These are phyloP conservation scores for Lasiurus cinereus DNA, from an alignment of 2,113 vertebrate genomes.

Conservation along the genomic window DNA sequence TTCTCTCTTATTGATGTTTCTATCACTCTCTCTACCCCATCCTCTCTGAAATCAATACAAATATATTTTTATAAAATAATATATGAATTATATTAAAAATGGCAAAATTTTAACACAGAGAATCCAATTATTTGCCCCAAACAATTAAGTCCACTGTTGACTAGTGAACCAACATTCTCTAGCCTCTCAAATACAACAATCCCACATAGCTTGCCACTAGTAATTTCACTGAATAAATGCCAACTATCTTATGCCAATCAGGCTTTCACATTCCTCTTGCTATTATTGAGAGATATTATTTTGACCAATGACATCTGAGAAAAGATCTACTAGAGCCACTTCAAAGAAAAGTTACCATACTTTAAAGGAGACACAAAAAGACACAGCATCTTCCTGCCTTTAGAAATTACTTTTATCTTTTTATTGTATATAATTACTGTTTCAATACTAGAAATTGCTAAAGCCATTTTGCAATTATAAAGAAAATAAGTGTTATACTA, in stretches of 20 bases:
- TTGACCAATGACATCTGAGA: not conserved
- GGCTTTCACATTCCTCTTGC: not conserved
- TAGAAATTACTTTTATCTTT: not conserved
- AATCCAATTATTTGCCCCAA: not conserved
- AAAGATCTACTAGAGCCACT: not conserved
- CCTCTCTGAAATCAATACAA: no score
- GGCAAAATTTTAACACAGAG: not conserved
- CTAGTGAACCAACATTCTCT: not conserved
- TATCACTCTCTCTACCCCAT: no score
- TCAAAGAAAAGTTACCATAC: not conserved
- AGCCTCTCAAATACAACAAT: not conserved
- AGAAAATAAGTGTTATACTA: not conserved
- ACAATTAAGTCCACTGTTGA: not conserved
- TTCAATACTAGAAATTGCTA: not conserved
- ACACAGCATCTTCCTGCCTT: not conserved
- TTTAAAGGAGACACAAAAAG: not conserved
- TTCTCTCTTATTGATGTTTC: no score
- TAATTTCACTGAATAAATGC: not conserved
- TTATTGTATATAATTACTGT: not conserved
- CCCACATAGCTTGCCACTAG: no score
- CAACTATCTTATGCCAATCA: not conserved
- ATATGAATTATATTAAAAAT: constrained; percentile 16
- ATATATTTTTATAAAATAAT: no score
- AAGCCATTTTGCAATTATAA: not conserved
- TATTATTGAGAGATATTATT: not conserved